Evolutionary conservation across 2,797 vertebrate species (phyloP).

Genomic region (Enteromius unitaeniatus): DNA sequence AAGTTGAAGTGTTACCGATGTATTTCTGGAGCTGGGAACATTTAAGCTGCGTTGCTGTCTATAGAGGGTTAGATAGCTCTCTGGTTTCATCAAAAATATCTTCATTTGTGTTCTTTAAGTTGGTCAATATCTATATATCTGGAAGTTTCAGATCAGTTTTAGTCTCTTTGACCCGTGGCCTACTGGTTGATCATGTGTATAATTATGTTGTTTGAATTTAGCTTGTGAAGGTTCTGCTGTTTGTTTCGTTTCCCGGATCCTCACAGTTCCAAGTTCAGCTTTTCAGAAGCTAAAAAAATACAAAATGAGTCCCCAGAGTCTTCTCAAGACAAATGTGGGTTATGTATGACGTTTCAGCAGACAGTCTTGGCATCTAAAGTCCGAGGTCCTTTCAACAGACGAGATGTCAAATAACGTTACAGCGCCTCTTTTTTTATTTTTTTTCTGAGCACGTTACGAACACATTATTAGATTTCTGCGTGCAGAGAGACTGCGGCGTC

Average conservation of each 20-base stretch:
- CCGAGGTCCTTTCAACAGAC: not conserved
- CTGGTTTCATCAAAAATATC: too few species aligned
- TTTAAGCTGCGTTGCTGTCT: too few species aligned
- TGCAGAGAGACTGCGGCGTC: constrained; percentile 24
- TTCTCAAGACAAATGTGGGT: not conserved
- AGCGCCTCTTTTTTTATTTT: not conserved
- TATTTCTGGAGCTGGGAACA: too few species aligned
- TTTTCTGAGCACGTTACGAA: not conserved
- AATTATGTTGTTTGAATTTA: not conserved
- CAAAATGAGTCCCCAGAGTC: not conserved
- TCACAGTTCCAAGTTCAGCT: not conserved
- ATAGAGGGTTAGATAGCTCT: too few species aligned
- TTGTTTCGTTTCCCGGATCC: not conserved
- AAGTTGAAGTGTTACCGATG: too few species aligned
- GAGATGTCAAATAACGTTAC: not conserved
- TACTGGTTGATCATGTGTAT: not conserved
- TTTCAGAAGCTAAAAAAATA: not conserved
- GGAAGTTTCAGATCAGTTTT: not conserved
- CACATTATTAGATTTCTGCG: not conserved
- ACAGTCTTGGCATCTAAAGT: not conserved
- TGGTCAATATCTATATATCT: too few species aligned
- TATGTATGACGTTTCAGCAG: not conserved
- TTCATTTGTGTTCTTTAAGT: too few species aligned
- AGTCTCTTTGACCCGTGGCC: not conserved
- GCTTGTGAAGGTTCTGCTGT: not conserved